These are phyloP conservation scores for Genyomyrus donnyi DNA, from an alignment of 2,113 vertebrate genomes.

Conservation along the genomic window DNA sequence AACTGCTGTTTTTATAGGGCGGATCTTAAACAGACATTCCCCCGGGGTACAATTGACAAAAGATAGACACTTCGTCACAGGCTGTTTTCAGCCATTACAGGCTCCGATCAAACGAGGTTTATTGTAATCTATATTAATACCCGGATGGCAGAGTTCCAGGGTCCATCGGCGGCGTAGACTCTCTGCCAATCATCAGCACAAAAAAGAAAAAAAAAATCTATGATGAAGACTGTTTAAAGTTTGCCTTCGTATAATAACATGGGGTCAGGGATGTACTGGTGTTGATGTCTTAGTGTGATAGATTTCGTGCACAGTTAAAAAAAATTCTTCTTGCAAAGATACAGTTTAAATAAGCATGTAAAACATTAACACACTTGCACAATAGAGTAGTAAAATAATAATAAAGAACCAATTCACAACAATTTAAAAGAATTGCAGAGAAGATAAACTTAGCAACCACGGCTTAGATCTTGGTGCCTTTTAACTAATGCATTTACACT, in stretches of 20 bases:
- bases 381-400: neutral
- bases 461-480: neutral
- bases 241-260: neutral
- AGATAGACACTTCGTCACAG: slow-evolving; percentile 69
- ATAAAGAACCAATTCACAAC: neutral
- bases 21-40: slow-evolving; percentile 64
- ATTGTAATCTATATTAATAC: slow-evolving; percentile 68
- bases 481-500: neutral
- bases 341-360: neutral
- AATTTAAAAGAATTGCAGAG: neutral
- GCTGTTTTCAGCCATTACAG: slow-evolving; percentile 71
- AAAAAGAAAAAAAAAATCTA: neutral
- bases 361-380: neutral
- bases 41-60: slow-evolving; percentile 64
- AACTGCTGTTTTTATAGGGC: slow-evolving; percentile 33
- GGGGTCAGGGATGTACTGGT: neutral
- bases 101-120: slow-evolving; percentile 64
- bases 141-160: slow-evolving; percentile 62
- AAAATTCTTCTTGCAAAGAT: neutral
- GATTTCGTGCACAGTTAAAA: neutral
- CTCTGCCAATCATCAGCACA: slow-evolving; percentile 1
- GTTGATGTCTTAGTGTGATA: neutral
- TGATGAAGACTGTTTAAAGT: neutral
- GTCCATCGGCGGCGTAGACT: slow-evolving; percentile 51
- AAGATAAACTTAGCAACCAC: neutral